Conservation (phyloP, 2,113 vertebrate genomes). For the Lanius ludovicianus region DNA sequence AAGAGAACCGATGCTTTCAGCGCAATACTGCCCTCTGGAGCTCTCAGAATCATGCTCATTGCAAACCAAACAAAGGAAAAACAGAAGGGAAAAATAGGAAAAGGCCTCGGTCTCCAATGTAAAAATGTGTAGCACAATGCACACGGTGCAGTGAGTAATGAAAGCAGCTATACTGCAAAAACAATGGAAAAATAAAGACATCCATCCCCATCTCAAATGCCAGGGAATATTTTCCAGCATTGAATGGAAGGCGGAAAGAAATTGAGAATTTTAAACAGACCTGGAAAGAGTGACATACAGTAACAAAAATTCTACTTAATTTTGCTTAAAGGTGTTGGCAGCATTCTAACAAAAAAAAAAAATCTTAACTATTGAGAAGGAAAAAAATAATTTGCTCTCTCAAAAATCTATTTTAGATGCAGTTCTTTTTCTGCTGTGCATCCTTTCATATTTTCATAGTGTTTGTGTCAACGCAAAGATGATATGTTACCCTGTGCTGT, state of each 20-base stretch:
- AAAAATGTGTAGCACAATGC: constrained; percentile 9
- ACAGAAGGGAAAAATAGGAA: neutral
- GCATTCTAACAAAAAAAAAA: constrained; percentile 27
- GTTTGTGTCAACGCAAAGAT: constrained; percentile 45
- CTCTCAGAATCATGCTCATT: neutral
- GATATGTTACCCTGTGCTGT: constrained; percentile 59
- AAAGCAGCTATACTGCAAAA: constrained; percentile 23
- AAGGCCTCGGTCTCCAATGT: neutral
- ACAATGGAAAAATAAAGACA: constrained; percentile 10
- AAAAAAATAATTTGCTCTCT: neutral
- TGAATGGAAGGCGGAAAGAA: neutral
- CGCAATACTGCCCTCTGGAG: constrained; percentile 24
- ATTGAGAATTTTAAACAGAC: constrained; percentile 22
- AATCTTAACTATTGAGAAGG: neutral
- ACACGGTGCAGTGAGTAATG: constrained; percentile 4
- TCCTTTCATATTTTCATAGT: constrained; percentile 46
- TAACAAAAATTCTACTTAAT: constrained; percentile 16
- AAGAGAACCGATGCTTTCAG: neutral
- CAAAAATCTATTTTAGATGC: constrained; percentile 40
- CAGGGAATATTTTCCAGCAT: neutral
- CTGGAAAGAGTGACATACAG: neutral
- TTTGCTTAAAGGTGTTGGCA: constrained; percentile 43
- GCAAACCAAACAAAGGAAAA: neutral
- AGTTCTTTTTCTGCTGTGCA: constrained; percentile 15
- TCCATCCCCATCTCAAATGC: neutral